phyloP scores from a whole-genome alignment of 2,888 invertebrate species.

The Harpagoxenus sublaevis region DNA sequence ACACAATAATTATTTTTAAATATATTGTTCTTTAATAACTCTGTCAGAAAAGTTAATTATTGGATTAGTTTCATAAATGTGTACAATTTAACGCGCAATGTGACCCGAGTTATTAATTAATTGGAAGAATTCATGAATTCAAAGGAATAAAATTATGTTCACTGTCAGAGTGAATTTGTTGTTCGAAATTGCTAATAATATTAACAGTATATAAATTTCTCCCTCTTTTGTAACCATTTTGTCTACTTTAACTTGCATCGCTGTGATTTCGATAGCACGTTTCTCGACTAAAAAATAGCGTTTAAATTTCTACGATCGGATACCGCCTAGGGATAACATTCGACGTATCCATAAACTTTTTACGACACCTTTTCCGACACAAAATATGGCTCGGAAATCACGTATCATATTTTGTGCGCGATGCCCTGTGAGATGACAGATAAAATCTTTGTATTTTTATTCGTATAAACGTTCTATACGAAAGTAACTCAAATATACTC shows the following conservation, averaged over 20 bases:
- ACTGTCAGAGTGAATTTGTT: background rate
- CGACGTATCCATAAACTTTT: constrained; percentile 45
- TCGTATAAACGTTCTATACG: background rate
- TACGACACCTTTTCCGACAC: constrained; percentile 19
- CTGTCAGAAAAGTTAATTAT: background rate
- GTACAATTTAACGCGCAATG: background rate
- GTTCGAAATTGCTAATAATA: background rate
- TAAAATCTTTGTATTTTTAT: constrained; percentile 42
- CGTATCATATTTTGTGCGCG: constrained; percentile 40
- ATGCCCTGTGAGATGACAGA: constrained; percentile 36
- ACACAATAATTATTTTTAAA: constrained; percentile 12
- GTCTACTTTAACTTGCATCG: background rate
- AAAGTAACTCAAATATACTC: constrained; percentile 10
- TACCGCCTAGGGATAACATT: constrained; percentile 20
- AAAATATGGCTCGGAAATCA: constrained; percentile 49
- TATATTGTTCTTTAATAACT: background rate
- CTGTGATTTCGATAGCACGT: constrained; percentile 22
- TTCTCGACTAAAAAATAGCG: constrained; percentile 35
- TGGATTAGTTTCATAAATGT: background rate
- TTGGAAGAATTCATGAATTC: background rate
- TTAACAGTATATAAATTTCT: background rate
- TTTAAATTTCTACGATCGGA: constrained; percentile 37
- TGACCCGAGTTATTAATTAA: constrained; percentile 1
- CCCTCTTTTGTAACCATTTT: background rate
- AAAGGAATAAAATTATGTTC: background rate